Base-by-base conservation (phyloP, 1,140 invertebrate genomes). In the Callitettix versicolor region DNA sequence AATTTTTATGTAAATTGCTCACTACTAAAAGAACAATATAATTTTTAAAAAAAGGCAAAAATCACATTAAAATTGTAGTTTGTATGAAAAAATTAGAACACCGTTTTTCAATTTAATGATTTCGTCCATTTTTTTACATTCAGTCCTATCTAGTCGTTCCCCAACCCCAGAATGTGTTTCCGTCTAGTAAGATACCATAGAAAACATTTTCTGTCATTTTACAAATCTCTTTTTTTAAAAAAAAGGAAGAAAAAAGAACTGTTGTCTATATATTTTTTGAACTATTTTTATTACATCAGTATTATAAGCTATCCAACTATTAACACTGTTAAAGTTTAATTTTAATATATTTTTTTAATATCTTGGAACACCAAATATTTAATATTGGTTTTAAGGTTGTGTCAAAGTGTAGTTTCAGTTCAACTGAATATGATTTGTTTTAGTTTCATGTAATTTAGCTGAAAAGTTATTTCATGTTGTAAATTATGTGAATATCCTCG, bases 181-280 rank as follows among this genome's bases (percentile, higher is more conserved):
- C n/a, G n/a, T n/a, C n/a, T n/a, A n/a, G n/a, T n/a, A n/a, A n/a
- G n/a, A n/a, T 33, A 33, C 47, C 36, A 49, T 33, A n/a, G 47
- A 33, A 49, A 33, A 24, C 12, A 15, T 14, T 9, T 7, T 18
- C 47, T 21, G 24, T 30, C 7, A 21, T 49, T 49, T 49, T 34
- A 17, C 22, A 49, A 49, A 49, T 21, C 30, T 17, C 18, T 33
- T 49, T 51, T 51, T 34, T 51, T 36, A 36, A 51, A 51, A 30
- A 30, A 30, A 30, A 30, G 26, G 26, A 30, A 30, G 26, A 30
- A 30, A 26, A 51, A 51, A 51, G 48, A 51, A 51, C 48, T 51
- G 48, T 51, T 51, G 48, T 51, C 48, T 51, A 51, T 51, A 46
- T 46, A 51, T 51, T 51, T 51, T 51, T 51, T 51, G 26, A 51